phyloP scores from a whole-genome alignment of 2,888 invertebrate genomes.

The Raillietiella orientalis region DNA sequence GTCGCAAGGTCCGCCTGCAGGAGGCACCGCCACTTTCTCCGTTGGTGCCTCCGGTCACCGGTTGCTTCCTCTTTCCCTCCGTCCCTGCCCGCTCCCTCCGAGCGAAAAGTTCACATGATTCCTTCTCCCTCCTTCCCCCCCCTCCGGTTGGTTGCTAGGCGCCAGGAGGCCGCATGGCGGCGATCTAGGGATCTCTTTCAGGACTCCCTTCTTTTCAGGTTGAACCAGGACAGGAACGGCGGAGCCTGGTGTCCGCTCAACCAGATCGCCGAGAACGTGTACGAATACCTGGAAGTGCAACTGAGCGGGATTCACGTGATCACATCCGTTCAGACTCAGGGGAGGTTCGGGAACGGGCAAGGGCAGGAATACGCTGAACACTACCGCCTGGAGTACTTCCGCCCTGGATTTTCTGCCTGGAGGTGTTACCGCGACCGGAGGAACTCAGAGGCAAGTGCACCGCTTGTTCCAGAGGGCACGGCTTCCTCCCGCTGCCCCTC shows the following conservation, averaged over 20 bases:
- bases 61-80: no score
- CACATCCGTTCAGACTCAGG: slow-evolving; percentile 38
- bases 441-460: slow-evolving; percentile 24
- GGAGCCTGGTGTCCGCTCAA: slow-evolving; percentile 45
- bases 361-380: slow-evolving; percentile 39
- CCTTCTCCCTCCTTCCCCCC: no score
- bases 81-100: no score
- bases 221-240: slow-evolving; percentile 29
- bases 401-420: slow-evolving; percentile 25
- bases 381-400: slow-evolving; percentile 31
- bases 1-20: no score
- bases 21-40: no score
- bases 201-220: slow-evolving; percentile 20
- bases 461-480: no score
- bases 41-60: no score
- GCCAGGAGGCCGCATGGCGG: no score
- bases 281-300: slow-evolving; percentile 27
- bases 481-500: no score
- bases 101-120: no score
- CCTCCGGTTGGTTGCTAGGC: no score
- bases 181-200: no score
- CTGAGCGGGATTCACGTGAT: slow-evolving; percentile 24
- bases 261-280: slow-evolving; percentile 24
- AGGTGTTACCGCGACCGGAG: slow-evolving; percentile 27
- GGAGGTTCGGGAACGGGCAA: slow-evolving; percentile 34